These are phyloP conservation scores for Eueremaeus valkanovi DNA, from an alignment of 2,888 invertebrate species.

Conservation along the genomic window DNA sequence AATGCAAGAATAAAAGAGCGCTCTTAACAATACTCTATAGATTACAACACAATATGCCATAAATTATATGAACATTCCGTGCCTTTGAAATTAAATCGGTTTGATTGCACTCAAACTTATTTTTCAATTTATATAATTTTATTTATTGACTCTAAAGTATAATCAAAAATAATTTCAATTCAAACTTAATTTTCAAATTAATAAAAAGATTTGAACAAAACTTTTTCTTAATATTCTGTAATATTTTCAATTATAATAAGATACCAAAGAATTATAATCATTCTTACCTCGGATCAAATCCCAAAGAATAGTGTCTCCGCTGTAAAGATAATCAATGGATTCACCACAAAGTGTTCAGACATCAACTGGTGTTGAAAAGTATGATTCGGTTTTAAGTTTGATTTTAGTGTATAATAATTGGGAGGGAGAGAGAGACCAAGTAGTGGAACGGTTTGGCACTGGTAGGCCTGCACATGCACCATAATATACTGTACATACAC, in stretches of 20 bases:
- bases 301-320: too few relatives aligned
- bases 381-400: neutral
- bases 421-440: neutral
- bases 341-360: neutral
- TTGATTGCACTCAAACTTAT: too few relatives aligned
- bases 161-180: too few relatives aligned
- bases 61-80: neutral
- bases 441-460: neutral
- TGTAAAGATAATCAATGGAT: neutral
- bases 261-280: too few relatives aligned
- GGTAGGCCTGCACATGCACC: conserved; percentile 13
- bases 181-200: too few relatives aligned
- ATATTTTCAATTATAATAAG: too few relatives aligned
- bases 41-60: neutral
- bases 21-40: neutral
- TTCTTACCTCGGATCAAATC: neutral
- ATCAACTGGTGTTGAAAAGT: conserved; percentile 24
- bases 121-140: too few relatives aligned
- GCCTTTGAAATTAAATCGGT: too few relatives aligned
- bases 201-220: too few relatives aligned
- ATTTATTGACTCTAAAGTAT: too few relatives aligned
- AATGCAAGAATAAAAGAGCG: neutral
- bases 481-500: neutral
- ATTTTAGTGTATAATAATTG: neutral
- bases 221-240: too few relatives aligned